Evolutionary conservation across 2,888 invertebrate species (phyloP).

Genomic region (Pantelozetes paolii): DNA sequence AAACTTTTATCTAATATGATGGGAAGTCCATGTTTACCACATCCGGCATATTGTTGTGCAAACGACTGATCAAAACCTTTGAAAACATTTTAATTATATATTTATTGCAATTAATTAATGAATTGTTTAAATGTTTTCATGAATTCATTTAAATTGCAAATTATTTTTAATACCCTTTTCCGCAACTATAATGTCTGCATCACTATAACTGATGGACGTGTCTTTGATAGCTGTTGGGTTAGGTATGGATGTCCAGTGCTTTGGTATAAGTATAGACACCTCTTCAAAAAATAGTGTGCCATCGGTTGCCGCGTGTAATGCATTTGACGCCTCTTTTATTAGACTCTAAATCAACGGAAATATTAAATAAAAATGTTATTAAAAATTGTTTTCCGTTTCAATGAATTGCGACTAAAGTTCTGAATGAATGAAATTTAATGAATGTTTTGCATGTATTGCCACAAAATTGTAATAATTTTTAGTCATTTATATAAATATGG

Average conservation of each 20-base stretch:
- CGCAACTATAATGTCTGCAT: constrained; percentile 44
- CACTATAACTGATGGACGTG: not conserved
- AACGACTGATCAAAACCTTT: constrained; percentile 41
- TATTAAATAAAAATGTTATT: not conserved
- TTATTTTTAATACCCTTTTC: constrained; percentile 18
- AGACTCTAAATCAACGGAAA: constrained; percentile 36
- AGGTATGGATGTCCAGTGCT: constrained; percentile 40
- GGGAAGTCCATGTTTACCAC: constrained; percentile 44
- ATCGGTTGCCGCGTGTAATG: constrained; percentile 37
- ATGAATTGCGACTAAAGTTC: too few relatives aligned
- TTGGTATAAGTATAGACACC: constrained; percentile 44
- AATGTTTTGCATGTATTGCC: constrained; percentile 27
- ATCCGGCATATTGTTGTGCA: constrained; percentile 45
- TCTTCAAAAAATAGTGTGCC: constrained; percentile 33
- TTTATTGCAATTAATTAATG: too few relatives aligned
- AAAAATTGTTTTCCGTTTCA: not conserved
- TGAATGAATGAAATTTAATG: not conserved
- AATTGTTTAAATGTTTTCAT: too few relatives aligned
- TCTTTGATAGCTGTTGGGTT: not conserved
- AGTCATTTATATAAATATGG: constrained; percentile 8
- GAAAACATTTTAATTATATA: too few relatives aligned
- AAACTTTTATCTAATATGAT: constrained; percentile 41
- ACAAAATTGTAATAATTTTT: too few relatives aligned
- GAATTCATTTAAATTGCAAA: not conserved
- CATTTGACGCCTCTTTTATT: constrained; percentile 38